phyloP scores from a whole-genome alignment of 1,140 invertebrate species.

The Subanguina moxae region DNA sequence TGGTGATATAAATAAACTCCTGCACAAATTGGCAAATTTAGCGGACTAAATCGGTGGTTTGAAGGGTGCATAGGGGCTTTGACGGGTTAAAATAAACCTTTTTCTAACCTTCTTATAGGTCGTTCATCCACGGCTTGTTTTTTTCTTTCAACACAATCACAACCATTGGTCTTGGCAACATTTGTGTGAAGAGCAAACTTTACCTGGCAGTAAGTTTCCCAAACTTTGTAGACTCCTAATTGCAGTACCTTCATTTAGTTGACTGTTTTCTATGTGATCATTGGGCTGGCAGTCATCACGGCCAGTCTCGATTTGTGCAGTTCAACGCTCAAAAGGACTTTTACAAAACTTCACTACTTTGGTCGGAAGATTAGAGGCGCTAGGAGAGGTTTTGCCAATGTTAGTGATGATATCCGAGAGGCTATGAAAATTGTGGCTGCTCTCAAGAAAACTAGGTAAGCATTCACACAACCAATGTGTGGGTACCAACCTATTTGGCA shows the following conservation, averaged over 20 bases:
- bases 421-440: slow-evolving; percentile 59
- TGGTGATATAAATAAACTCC: too few species aligned
- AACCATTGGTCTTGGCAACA: slow-evolving; percentile 58
- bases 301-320: slow-evolving; percentile 54
- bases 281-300: slow-evolving; percentile 58
- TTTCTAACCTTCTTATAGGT: slow-evolving; percentile 13
- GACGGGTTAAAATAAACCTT: slow-evolving; percentile 18
- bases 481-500: not conserved
- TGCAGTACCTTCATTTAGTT: slow-evolving; percentile 40
- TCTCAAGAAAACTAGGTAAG: slow-evolving; percentile 56
- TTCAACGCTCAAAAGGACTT: slow-evolving; percentile 55
- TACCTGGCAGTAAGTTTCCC: slow-evolving; percentile 46
- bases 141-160: slow-evolving; percentile 60
- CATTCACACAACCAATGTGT: too few species aligned
- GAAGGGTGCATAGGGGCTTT: not conserved
- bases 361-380: slow-evolving; percentile 58
- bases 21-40: too few species aligned
- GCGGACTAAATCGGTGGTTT: too few species aligned
- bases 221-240: not conserved
- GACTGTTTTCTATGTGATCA: slow-evolving; percentile 56
- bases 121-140: slow-evolving; percentile 56
- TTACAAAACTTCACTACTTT: slow-evolving; percentile 59
- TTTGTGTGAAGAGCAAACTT: slow-evolving; percentile 50
- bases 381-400: slow-evolving; percentile 51
- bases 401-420: slow-evolving; percentile 57